Percentiles rank a stretch among this genome's conserved stretches.
phyloP scores from a whole-genome alignment of 2,797 vertebrate species.

The Tapirus indicus region DNA sequence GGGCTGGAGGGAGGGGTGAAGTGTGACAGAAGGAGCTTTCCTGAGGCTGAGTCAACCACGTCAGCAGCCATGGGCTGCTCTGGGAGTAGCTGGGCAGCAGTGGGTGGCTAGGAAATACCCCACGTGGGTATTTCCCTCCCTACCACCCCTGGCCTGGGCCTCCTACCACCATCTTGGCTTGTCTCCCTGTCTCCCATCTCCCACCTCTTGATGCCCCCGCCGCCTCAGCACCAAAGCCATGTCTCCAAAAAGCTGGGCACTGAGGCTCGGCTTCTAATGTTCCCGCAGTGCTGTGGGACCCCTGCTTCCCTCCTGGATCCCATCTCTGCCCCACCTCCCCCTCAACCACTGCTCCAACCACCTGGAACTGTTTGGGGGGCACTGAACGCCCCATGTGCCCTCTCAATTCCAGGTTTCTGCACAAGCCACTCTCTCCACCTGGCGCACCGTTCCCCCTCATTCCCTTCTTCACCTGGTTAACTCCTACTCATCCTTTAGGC shows the following conservation, averaged over 20 bases:
- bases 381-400: rapidly evolving
- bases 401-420: not conserved
- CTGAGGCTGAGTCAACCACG: not conserved
- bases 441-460: not conserved
- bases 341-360: not conserved
- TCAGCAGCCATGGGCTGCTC: constrained; percentile 16
- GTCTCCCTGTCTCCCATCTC: not conserved
- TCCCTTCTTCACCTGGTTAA: not conserved
- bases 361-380: not conserved
- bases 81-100: not conserved
- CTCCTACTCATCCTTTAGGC: not conserved
- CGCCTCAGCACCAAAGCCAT: not conserved
- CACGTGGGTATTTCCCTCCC: not conserved
- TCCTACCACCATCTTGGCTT: not conserved
- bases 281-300: not conserved
- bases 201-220: not conserved
- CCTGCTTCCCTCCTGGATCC: not conserved
- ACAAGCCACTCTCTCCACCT: not conserved
- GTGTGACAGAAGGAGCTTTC: constrained; percentile 45
- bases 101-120: not conserved
- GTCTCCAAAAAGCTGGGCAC: constrained; percentile 3
- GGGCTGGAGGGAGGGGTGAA: constrained; percentile 78
- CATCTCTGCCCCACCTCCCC: not conserved
- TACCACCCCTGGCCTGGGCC: too few relatives aligned
- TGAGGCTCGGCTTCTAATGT: rapidly evolving